A percentile compares a stretch with the other conserved stretches of the same genome.
Evolutionary conservation across 2,797 vertebrate species (phyloP).

Genomic region (Lacerta bilineata): DNA sequence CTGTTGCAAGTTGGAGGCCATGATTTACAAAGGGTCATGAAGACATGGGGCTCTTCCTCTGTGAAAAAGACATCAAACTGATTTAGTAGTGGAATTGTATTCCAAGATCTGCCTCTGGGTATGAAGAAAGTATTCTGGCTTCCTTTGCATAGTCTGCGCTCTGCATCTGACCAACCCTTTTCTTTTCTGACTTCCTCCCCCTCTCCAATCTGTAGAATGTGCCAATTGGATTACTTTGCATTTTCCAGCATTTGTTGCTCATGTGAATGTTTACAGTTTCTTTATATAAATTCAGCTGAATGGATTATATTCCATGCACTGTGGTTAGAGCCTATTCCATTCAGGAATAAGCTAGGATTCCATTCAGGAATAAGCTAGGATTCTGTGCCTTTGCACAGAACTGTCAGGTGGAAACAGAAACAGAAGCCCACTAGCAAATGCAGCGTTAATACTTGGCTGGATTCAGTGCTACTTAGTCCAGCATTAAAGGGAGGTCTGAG

Average conservation of each 20-base stretch:
- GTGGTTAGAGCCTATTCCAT: not conserved
- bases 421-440: not conserved
- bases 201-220: too few species aligned
- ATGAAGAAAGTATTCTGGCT: not conserved
- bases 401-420: not conserved
- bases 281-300: not conserved
- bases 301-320: not conserved
- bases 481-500: slow-evolving; percentile 18
- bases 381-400: not conserved
- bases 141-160: not conserved
- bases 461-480: not conserved
- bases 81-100: not conserved
- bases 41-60: not conserved
- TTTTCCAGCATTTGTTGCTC: not conserved
- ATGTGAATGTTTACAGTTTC: not conserved
- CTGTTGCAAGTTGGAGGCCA: not conserved
- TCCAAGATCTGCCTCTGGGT: too few species aligned
- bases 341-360: not conserved
- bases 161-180: not conserved
- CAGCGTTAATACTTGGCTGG: slow-evolving; percentile 11
- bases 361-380: not conserved
- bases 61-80: too few species aligned
- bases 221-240: not conserved
- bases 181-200: not conserved
- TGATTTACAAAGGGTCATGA: too few species aligned